Base-by-base conservation (phyloP, 2,113 vertebrate species). In the Merops nubicus region DNA sequence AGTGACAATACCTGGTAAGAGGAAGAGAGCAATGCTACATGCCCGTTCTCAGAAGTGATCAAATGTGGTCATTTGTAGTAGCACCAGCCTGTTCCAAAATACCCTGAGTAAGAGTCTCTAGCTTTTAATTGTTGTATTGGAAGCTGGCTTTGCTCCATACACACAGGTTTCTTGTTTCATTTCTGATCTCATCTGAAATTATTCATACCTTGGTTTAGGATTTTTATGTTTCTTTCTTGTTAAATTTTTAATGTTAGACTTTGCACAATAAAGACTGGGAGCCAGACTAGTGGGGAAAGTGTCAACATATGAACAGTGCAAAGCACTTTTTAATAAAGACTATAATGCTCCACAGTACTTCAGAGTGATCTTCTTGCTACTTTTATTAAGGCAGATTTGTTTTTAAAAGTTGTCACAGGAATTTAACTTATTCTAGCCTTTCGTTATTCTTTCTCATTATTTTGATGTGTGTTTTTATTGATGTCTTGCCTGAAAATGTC, bases 371-470 rank as follows among this genome's bases (percentile, higher is more conserved):
- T 42, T 77, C 43, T 75, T 43, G 11, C 43, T 34, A 15, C 53
- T 67, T 5, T 50, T 78, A 65, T 16, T 89, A 76, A 45, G 31
- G 23, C n/a, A 76, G 36, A 86, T 63, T 70, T 91, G 5, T 29
- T 88, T 78, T 77, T 50, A 19, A 63, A 67, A 82, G 15, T 31
- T 83, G 17, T 54, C 48, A 45, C 8, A 63, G 62, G 42, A 81
- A 43, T 74, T 80, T 60, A 57, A 76, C 33, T 95, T 86, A 28
- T 60, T 87, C 31, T 33, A 51, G 21, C 23, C 77, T 57, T 74
- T 69, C 84, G n/a, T 68, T 91, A 51, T 40, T 64, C 38, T 81
- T 84, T 74, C 67, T 67, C 45, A 38, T 91, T 93, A 68, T 81
- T 91, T 80, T 80, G 64, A 84, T 4, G 0, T 45, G 12, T 72